phyloP scores from a whole-genome alignment of 1,140 invertebrate species.

The Lethrus apterus region DNA sequence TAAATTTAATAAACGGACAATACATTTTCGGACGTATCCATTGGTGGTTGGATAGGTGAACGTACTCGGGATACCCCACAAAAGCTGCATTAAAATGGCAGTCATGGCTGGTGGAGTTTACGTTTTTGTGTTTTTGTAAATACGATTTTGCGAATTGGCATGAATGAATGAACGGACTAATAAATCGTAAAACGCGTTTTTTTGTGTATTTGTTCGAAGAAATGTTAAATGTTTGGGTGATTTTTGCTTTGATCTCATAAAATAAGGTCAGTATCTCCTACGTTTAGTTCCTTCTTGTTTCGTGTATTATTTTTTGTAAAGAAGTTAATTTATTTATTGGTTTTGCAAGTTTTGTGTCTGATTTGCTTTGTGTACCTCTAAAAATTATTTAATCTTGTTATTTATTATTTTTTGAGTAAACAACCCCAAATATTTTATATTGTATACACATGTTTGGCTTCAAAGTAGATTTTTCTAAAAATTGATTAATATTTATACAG shows the following conservation, averaged over 20 bases:
- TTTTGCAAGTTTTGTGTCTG: neutral
- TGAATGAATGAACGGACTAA: constrained; percentile 6
- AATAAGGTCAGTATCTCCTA: constrained; percentile 11
- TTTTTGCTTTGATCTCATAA: constrained; percentile 10
- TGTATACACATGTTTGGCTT: neutral
- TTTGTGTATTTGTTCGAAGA: constrained; percentile 8
- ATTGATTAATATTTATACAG: too few species aligned
- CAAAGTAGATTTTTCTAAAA: too few species aligned
- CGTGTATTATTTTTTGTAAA: neutral
- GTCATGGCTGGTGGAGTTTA: constrained; percentile 11
- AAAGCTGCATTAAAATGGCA: constrained; percentile 11
- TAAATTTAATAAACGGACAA: too few species aligned
- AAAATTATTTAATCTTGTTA: neutral
- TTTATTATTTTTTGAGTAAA: neutral
- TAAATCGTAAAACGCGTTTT: neutral
- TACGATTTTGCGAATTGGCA: constrained; percentile 5
- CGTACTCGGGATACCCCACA: constrained; percentile 9
- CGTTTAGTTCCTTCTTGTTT: constrained; percentile 1
- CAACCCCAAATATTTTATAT: neutral
- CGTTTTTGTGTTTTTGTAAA: constrained; percentile 9
- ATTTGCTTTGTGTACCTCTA: too few species aligned
- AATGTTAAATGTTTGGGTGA: constrained; percentile 6
- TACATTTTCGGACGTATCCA: too few species aligned
- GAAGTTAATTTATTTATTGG: too few species aligned
- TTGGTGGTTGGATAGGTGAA: too few species aligned